Percentiles rank a stretch among this genome's conserved stretches.
Conservation (phyloP, 2,797 vertebrate species). For the Melanotaenia pygmaea region DNA sequence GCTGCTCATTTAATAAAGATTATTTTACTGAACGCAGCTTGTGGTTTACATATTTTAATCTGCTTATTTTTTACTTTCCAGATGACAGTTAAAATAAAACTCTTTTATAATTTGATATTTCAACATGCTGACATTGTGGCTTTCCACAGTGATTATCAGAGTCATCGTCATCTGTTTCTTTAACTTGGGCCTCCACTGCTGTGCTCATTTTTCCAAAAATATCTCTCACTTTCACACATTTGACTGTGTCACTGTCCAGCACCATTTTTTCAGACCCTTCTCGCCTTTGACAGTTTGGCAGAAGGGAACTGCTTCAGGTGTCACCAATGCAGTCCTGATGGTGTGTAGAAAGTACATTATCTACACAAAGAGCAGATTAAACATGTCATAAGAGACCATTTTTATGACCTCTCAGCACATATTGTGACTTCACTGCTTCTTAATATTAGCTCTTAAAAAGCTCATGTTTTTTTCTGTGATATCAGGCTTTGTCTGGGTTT, state of each 20-base stretch:
- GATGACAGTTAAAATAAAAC: neutral
- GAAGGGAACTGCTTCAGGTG: neutral
- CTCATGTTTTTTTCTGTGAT: neutral
- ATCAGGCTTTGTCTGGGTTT: neutral
- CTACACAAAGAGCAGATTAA: neutral
- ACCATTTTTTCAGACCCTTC: neutral
- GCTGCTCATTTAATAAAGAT: neutral
- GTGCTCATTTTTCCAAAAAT: neutral
- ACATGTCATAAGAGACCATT: neutral
- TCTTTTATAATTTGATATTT: neutral
- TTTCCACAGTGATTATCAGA: neutral
- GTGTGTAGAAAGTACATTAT: neutral
- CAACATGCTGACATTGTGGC: neutral
- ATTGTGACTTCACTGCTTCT: neutral
- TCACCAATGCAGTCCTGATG: neutral
- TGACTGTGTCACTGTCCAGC: neutral
- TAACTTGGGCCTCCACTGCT: too few relatives aligned
- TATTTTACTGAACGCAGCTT: neutral
- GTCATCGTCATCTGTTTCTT: neutral
- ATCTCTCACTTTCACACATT: neutral
- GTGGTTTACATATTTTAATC: neutral
- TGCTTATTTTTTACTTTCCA: neutral
- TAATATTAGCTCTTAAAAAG: neutral
- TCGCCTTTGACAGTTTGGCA: neutral
- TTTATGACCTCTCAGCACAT: neutral